phyloP scores from a whole-genome alignment of 1,140 invertebrate species.

The Drosophila obscura region DNA sequence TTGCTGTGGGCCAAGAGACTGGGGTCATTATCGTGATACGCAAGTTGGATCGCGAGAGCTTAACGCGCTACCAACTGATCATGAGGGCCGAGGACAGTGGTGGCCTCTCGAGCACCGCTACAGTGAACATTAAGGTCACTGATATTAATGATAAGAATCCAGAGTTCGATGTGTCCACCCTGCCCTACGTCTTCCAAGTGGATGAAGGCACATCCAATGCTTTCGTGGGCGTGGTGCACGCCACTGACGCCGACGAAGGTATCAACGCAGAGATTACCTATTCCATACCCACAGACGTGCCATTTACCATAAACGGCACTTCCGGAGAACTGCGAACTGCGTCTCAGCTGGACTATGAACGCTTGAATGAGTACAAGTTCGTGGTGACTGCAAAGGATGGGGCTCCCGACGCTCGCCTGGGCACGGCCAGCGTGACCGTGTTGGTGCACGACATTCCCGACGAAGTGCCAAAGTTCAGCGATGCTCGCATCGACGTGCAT shows the following conservation, averaged over 20 bases:
- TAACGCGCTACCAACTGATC: conserved; percentile 93
- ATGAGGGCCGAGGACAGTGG: conserved; percentile 94
- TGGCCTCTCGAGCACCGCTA: conserved; percentile 91
- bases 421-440: conserved; percentile 94
- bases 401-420: conserved; percentile 92
- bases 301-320: conserved; percentile 90
- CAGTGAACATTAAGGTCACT: conserved; percentile 93
- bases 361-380: conserved; percentile 91
- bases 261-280: conserved; percentile 88
- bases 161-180: conserved; percentile 88
- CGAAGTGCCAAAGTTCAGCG: conserved; percentile 92
- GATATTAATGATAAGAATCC: conserved; percentile 96
- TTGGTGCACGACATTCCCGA: conserved; percentile 90
- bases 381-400: conserved; percentile 95
- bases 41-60: conserved; percentile 92
- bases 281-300: conserved; percentile 90
- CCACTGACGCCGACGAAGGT: conserved; percentile 92
- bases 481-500: conserved; percentile 88
- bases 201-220: conserved; percentile 90
- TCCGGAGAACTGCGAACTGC: conserved; percentile 92
- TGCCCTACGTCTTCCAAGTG: conserved; percentile 92
- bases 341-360: conserved; percentile 92
- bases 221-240: conserved; percentile 91
- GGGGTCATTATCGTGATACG: conserved; percentile 93
- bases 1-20: conserved; percentile 91